Base-by-base conservation (phyloP, 1,140 invertebrate genomes). In the Drosophila kepulauana region DNA sequence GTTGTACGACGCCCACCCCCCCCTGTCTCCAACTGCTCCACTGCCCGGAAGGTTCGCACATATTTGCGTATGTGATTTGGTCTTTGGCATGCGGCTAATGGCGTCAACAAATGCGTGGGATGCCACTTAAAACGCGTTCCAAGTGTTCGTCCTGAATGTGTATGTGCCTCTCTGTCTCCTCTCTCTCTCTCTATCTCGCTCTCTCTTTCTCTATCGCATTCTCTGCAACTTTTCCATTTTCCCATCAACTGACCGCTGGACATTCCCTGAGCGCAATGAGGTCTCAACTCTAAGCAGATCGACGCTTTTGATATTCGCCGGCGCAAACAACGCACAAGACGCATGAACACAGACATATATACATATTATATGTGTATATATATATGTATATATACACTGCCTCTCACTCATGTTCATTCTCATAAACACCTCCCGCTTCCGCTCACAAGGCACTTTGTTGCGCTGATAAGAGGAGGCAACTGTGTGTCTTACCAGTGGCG, bases 21-120 rank as follows among this genome's bases (percentile, higher is more conserved):
- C 15, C 16, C 20, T 5, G 20, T 8, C 10, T 11, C 7, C 30
- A 33, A 10, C 35, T 38, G 30, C 33, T 16, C 10, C 25, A 13
- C 5, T 33, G 10, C 7, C 41, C n/a, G n/a, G n/a, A 30, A 41
- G 3, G 1, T 5, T 25, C 25, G 13, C 64, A 58, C 59, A 78
- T 81, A 79, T 86, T 81, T 85, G 82, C 79, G 78, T 86, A 78
- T 86, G 75, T 87, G 82, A 87, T 79, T 82, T 75, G 56, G 75
- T 65, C 41, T 72, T 70, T 68, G 80, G 67, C 76, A 79, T 82
- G 79, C 79, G 76, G 79, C 74, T 86, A 82, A 86, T 86, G 82
- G 82, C 82, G 79, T 79, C 82, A 79, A 87, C 72, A 76, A 86
- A 86, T 80, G 82, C 61, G 73, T 75, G 69, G 69, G 61, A 71